Evolutionary conservation across 2,797 vertebrate species (phyloP).

Genomic region (Eupleurogrammus muticus): DNA sequence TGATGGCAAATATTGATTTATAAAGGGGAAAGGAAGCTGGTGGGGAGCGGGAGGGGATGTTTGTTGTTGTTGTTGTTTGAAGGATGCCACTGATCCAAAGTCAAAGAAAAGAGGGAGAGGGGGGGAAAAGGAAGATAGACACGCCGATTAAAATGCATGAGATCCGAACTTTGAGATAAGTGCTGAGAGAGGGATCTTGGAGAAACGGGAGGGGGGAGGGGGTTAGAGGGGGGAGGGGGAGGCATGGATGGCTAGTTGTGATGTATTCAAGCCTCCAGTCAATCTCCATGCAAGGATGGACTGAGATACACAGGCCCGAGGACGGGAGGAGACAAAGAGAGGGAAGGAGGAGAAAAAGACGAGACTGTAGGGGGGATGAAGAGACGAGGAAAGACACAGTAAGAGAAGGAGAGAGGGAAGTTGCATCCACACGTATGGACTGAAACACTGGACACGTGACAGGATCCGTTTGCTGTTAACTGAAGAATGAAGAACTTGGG

Average conservation of each 20-base stretch:
- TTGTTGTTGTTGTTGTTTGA: constrained; percentile 73
- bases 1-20: constrained; percentile 88
- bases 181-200: constrained; percentile 74
- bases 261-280: constrained; percentile 78
- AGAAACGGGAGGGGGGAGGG: constrained; percentile 49
- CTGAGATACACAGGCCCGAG: constrained; percentile 60
- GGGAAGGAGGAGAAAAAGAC: constrained; percentile 16
- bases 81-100: constrained; percentile 81
- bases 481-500: background rate
- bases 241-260: constrained; percentile 71
- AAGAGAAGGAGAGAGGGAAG: background rate
- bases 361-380: background rate
- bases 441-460: background rate
- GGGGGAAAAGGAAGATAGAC: constrained; percentile 63
- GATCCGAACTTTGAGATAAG: constrained; percentile 77
- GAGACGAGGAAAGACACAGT: background rate
- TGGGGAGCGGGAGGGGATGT: background rate
- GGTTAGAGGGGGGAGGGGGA: background rate
- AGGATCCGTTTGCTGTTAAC: background rate
- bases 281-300: constrained; percentile 75
- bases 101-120: constrained; percentile 67
- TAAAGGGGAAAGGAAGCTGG: constrained; percentile 48
- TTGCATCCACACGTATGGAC: background rate
- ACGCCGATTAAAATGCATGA: constrained; percentile 81
- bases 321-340: constrained; percentile 32